These are phyloP conservation scores for Onychomys arenicola DNA, from an alignment of 2,797 vertebrate genomes.

Conservation along the genomic window DNA sequence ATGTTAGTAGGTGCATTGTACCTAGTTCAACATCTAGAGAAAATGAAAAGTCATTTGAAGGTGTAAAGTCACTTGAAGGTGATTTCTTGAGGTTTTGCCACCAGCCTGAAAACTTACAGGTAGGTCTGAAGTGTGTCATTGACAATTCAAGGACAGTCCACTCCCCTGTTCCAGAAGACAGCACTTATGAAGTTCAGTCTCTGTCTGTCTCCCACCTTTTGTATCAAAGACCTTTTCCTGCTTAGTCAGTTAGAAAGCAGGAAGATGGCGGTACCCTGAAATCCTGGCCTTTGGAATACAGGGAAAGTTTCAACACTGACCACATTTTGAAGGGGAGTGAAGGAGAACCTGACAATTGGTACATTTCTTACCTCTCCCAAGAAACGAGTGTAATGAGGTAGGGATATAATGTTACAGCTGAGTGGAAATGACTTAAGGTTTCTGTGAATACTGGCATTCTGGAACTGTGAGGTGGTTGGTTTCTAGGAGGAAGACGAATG, in stretches of 20 bases:
- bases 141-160: not conserved
- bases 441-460: constrained; percentile 34
- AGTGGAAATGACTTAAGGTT: not conserved
- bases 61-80: not conserved
- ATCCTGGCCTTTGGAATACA: not conserved
- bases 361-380: not conserved
- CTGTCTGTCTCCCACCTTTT: not conserved
- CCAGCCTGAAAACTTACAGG: not conserved
- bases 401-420: not conserved
- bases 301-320: not conserved
- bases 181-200: not conserved
- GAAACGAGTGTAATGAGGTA: not conserved
- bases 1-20: not conserved
- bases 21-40: not conserved
- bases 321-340: not conserved
- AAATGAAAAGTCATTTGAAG: not conserved
- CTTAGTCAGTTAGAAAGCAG: not conserved
- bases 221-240: not conserved
- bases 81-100: not conserved
- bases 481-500: too few species aligned
- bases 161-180: not conserved
- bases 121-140: not conserved
- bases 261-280: not conserved
- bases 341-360: not conserved
- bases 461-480: not conserved